A percentile compares a stretch with the other conserved stretches of the same genome.
Evolutionary conservation across 37 sponge, comb jelly and placozoan species (phyloP).

Genomic region (Ephydatia muelleri): DNA sequence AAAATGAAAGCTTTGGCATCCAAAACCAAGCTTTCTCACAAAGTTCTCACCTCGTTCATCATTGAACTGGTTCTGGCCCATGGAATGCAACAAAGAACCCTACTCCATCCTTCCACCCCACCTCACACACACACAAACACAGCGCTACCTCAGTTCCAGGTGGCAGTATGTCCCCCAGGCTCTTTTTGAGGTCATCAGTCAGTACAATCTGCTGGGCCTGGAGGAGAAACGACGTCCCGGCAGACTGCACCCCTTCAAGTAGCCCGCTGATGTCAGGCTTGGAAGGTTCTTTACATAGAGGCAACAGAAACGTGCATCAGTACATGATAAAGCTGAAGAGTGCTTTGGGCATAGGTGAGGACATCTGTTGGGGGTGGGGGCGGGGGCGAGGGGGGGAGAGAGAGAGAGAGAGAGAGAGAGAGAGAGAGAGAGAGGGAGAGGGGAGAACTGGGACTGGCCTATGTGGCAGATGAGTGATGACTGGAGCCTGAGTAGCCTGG

Average conservation of each 20-base stretch:
- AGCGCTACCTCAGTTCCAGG: no score
- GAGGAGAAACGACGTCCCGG: conserved; percentile 6
- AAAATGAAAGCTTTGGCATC: no score
- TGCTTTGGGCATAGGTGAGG: neutral
- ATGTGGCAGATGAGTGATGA: conserved; percentile 7
- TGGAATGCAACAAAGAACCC: no score
- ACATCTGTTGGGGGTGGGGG: neutral
- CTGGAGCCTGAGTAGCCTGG: conserved; percentile 6
- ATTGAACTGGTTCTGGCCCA: no score
- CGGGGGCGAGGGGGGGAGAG: neutral
- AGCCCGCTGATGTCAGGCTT: neutral
- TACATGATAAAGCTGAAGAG: no score
- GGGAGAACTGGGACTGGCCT: neutral
- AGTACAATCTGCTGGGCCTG: neutral
- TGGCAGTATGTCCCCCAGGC: neutral
- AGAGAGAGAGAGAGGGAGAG: neutral
- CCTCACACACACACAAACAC: neutral
- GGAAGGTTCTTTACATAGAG: neutral
- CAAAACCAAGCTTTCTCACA: no score
- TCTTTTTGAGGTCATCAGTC: neutral
- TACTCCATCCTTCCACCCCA: neutral
- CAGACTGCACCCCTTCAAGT: conserved; percentile 8
- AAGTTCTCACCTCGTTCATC: no score
- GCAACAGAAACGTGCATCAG: neutral
- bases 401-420: neutral